Base-by-base conservation (phyloP, 2,888 invertebrate genomes). In the Phytoseiulus persimilis region DNA sequence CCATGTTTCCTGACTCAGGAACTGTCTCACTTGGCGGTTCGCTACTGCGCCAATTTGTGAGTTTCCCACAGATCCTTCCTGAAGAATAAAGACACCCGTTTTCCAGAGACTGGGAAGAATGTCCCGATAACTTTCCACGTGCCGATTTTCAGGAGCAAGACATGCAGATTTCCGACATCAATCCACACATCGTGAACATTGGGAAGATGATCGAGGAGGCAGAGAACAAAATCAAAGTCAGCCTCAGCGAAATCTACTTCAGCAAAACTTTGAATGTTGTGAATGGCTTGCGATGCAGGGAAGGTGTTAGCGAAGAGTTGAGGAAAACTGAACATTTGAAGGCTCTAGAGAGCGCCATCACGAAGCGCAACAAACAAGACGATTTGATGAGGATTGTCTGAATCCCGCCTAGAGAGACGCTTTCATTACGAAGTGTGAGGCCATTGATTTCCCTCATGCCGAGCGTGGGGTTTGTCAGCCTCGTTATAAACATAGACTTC, bases 11-110 rank as follows among this genome's bases (percentile, higher is more conserved):
- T 39, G 97, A 96, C 90, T 98, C 98, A 28, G 99, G 99, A 31
- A 98, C 98, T 31, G 99, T 99, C 98, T 99, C 99, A 93, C 94
- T 99, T 90, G 99, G 99, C 0, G 99, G 99, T 89, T 98, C 98
- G 93, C 94, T 99, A 90, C 99, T 99, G 5, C 95, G 99, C 94
- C 99, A 99, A 95, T 96, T 96, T 33, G 87, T 87, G 45, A 87
- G 87, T 87, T 31, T 32, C 18, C 3, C 1, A 32, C n/a, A 92
- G 91, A 90, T 91, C 46, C 46, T 39, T 46, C 31, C 39, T 9
- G 39, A 18, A 3, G 33, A 84, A 33, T 32, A n/a, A n/a, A n/a
- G n/a, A n/a, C 31, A 14, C 84, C 31, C 31, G n/a, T 3, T 31
- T 84, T 9, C 1, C 84, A 33, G 14, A 31, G 31, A 3, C 84